Conservation (phyloP, 2,888 invertebrate genomes). For the Erebia aethiops region DNA sequence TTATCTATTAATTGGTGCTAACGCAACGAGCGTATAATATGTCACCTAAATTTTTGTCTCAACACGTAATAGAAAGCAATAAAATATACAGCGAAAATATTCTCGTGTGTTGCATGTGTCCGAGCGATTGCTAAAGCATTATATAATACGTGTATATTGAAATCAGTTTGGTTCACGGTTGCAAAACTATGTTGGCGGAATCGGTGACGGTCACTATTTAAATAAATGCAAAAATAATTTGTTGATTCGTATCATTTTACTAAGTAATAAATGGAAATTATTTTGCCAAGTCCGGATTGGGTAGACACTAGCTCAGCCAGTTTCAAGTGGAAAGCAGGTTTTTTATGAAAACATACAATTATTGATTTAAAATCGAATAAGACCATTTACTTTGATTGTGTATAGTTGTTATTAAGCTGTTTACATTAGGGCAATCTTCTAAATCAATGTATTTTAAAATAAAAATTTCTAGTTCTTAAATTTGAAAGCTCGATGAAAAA, state of each 20-base stretch:
- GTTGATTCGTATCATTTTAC: conserved; percentile 5
- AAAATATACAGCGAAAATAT: conserved; percentile 19
- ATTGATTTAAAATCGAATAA: too few species aligned
- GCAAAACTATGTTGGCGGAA: conserved; percentile 7
- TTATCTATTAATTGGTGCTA: conserved; percentile 5
- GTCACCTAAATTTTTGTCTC: conserved; percentile 9
- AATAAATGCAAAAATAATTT: conserved; percentile 16
- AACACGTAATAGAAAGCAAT: conserved; percentile 21
- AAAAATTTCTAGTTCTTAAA: not conserved
- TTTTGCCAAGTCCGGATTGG: not conserved
- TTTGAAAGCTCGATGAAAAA: too few species aligned
- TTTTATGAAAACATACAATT: too few species aligned
- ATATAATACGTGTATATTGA: conserved; percentile 17
- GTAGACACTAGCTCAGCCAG: not conserved
- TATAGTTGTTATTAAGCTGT: too few species aligned
- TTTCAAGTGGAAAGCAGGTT: not conserved
- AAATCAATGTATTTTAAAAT: not conserved
- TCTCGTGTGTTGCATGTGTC: conserved; percentile 17
- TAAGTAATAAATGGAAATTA: not conserved
- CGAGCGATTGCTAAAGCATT: conserved; percentile 18
- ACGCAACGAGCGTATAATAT: not conserved
- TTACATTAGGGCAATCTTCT: too few species aligned
- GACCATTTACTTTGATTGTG: too few species aligned
- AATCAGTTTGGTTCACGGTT: conserved; percentile 17
- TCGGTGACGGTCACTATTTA: conserved; percentile 20